A percentile compares a stretch with the other conserved stretches of the same genome.
Conservation (phyloP, 2,888 invertebrate species). For the Branchipolynoe longqiensis region DNA sequence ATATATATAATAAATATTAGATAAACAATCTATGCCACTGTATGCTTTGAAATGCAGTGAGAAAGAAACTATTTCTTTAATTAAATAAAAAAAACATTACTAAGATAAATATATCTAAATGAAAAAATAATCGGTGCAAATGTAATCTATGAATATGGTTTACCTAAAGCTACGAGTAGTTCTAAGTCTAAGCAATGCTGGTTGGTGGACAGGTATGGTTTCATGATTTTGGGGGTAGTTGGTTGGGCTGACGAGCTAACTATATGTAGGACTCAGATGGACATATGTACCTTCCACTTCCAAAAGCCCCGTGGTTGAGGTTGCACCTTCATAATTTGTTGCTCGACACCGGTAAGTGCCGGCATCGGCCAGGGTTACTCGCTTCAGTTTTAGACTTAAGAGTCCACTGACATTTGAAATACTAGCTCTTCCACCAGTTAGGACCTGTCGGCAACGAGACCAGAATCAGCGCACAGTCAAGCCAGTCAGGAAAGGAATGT, state of each 20-base stretch:
- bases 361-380: background rate
- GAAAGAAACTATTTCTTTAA: no score
- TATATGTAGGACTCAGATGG: background rate
- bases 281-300: constrained; percentile 52
- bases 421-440: constrained; percentile 32
- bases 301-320: constrained; percentile 29
- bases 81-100: no score
- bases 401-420: constrained; percentile 32
- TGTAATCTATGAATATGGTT: no score
- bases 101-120: no score
- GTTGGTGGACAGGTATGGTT: no score
- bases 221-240: no score
- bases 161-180: no score
- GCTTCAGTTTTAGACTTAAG: background rate
- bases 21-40: no score
- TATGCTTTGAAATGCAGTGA: no score
- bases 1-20: no score
- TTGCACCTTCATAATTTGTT: constrained; percentile 36
- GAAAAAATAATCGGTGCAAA: no score
- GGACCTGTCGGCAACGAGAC: constrained; percentile 31
- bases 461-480: background rate
- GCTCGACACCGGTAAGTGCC: constrained; percentile 47
- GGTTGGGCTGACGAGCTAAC: constrained; percentile 12
- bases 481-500: background rate
- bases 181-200: no score